Base-by-base conservation (phyloP, 1,140 invertebrate genomes). In the Pachyrhynchus sulphureomaculatus region DNA sequence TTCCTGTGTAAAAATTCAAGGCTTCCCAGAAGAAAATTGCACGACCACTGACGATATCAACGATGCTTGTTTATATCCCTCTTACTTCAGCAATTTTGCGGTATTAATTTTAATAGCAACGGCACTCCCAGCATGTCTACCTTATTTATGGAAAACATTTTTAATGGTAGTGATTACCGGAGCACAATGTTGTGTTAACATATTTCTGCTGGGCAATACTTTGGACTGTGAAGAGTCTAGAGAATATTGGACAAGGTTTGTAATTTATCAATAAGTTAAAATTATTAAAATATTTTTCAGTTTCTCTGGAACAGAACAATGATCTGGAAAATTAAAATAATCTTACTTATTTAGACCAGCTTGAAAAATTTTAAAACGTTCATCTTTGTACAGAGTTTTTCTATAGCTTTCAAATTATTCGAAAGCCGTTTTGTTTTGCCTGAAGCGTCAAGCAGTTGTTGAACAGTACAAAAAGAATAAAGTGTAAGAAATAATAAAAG, bases 21-120 rank as follows among this genome's bases (percentile, higher is more conserved):
- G 51, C 18, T 51, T 41, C n/a, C 33, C 33, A 13, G 65, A n/a
- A n/a, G n/a, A 64, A 56, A 77, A 72, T 56, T 72, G 67, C 44
- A 60, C 66, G 3, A 58, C 52, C 9, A 24, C 10, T 9, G 3
- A 17, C 9, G 34, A 42, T 15, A 66, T 67, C 26, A 59, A 68
- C 37, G 36, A 55, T 17, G 47, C 62, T 9, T 88, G 85, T 69
- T 79, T 85, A 1, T 87, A 88, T 75, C 88, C 89, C 23, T 88
- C 87, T 15, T 91, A 91, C 73, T 86, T 89, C 70, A 84, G 84
- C 34, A 86, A 88, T 74, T 85, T 88, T 68, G 80, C 80, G 36
- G 83, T 89, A n/a, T 74, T 91, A 21, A 83, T 86, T 29, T 72
- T 91, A 23, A 78, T 91, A 32, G 86, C 84, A 0, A 82, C 88